Evolutionary conservation across 2,113 vertebrate genomes (phyloP), one percentile per base, ranked within the genome.

Genomic region (Vireo altiloquus): DNA sequence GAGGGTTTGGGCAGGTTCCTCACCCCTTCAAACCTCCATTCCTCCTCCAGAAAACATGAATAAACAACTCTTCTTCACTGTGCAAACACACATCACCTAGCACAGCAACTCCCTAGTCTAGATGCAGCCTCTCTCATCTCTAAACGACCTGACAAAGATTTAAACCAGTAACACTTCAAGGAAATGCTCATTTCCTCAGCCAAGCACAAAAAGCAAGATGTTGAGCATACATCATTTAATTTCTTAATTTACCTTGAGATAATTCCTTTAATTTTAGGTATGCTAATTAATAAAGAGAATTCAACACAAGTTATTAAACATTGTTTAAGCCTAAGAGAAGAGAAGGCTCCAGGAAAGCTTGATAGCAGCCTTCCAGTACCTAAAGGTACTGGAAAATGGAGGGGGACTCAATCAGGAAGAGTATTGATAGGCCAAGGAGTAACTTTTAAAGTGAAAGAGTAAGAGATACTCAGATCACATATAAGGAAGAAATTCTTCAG

Each of bases 31-130:
- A 72, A 83, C 14, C 27, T 81, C 31, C 11, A 60, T 44, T 87
- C 15, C 46, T 68, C 12, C 37, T 35, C 72, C 60, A 64, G 13
- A 56, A 66, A 91, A 72, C 80, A 59, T 3, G 0, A 63, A 53
- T 28, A 21, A 35, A 42, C 20, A 23, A 7, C 12, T 59, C 22
- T n/a, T 54, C 21, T 50, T 65, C 46, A 44, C 2, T 61, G 10
- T 47, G 31, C 7, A 8, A 92, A 70, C 1, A 5, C 28, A 27
- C 3, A 77, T 44, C 33, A 39, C 24, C 11, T 14, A 69, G 37
- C 24, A 83, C 56, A 75, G 42, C 0, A 0, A 44, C 12, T 11
- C 28, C 27, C 18, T 39, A 27, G 52, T 21, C 25, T n/a, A 56
- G 22, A 66, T 3, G 2, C 25, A 66, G 54, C 22, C 17, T 61